Conservation (phyloP, 2,888 invertebrate species). For the Sinopyrophorus schimmeli region DNA sequence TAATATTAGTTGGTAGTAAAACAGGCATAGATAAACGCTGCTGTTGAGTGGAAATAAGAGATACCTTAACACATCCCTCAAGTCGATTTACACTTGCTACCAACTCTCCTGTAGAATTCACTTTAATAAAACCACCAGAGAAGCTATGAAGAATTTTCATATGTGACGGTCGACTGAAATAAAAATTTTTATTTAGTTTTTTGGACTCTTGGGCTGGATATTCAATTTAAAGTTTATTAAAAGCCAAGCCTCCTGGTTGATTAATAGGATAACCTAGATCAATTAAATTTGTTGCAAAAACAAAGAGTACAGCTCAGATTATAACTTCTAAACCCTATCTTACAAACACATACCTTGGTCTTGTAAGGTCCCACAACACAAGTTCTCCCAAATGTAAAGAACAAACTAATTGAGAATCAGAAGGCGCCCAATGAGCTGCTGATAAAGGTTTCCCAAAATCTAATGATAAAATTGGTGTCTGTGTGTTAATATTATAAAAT, state of each 20-base stretch:
- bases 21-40: constrained; percentile 60
- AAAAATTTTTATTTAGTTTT: constrained; percentile 31
- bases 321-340: too few species aligned
- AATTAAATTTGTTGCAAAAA: too few species aligned
- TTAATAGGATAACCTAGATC: too few species aligned
- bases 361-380: constrained; percentile 68
- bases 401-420: constrained; percentile 63
- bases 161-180: constrained; percentile 63
- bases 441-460: constrained; percentile 66
- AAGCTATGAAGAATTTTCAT: constrained; percentile 65
- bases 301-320: too few species aligned
- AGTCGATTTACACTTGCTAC: constrained; percentile 70
- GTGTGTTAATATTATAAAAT: constrained; percentile 71
- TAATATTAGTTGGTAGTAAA: constrained; percentile 62
- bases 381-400: constrained; percentile 69
- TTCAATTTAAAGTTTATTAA: constrained; percentile 2
- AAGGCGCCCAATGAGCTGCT: constrained; percentile 72
- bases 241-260: too few species aligned
- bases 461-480: constrained; percentile 68
- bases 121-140: constrained; percentile 64
- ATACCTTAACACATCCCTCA: constrained; percentile 67
- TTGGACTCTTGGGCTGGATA: too few species aligned
- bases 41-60: constrained; percentile 61
- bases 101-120: constrained; percentile 66
- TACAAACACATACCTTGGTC: constrained; percentile 71